phyloP scores from a whole-genome alignment of 1,140 invertebrate species.

The Andrena cerasifolii region DNA sequence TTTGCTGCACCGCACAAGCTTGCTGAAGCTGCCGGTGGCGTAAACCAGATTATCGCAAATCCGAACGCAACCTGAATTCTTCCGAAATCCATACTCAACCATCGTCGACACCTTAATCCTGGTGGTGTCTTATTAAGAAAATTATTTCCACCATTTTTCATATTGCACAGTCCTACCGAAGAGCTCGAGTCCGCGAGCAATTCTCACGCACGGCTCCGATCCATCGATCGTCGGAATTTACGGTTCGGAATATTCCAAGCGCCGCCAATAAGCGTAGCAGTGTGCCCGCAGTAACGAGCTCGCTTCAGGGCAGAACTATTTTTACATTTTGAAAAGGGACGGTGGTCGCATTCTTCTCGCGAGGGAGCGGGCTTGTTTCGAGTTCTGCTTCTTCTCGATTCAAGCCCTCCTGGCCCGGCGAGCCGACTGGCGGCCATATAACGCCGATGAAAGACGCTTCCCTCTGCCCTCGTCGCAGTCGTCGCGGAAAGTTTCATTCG shows the following conservation, averaged over 20 bases:
- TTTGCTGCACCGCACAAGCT: conserved; percentile 12
- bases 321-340: conserved; percentile 1
- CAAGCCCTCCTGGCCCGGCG: no score
- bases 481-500: conserved; percentile 29
- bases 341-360: neutral
- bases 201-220: no score
- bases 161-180: no score
- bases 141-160: no score
- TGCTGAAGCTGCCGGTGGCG: no score
- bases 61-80: neutral
- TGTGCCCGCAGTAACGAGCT: conserved; percentile 8
- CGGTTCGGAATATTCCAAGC: neutral
- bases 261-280: neutral
- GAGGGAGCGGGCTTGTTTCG: conserved; percentile 1
- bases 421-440: neutral
- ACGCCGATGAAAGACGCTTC: conserved; percentile 25
- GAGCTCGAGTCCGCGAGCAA: no score
- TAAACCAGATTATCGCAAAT: neutral
- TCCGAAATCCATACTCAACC: neutral
- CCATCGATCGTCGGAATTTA: no score
- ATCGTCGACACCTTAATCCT: no score
- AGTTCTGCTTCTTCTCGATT: conserved; percentile 2
- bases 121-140: no score
- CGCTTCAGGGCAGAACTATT: conserved; percentile 9
- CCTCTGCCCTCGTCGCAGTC: neutral